These are phyloP conservation scores for Rhingia rostrata DNA, from an alignment of 2,888 invertebrate species.

Conservation along the genomic window DNA sequence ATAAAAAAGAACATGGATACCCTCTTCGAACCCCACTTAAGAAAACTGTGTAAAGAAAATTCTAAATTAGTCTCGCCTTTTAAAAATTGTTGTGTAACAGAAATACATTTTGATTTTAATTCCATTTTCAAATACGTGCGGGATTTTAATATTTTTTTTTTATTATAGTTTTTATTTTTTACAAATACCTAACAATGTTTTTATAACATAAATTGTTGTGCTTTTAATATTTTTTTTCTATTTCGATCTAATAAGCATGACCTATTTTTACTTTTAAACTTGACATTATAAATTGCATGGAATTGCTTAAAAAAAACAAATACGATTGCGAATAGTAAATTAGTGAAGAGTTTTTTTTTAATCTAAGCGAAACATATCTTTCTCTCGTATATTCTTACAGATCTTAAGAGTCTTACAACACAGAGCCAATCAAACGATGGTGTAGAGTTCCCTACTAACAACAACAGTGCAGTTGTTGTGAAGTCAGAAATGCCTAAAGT, in stretches of 20 bases:
- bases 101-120: too few species aligned
- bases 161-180: neutral
- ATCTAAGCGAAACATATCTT: slow-evolving; percentile 46
- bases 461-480: slow-evolving; percentile 73
- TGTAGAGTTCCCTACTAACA: slow-evolving; percentile 78
- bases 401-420: slow-evolving; percentile 82
- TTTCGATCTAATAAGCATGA: slow-evolving; percentile 36
- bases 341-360: slow-evolving; percentile 9
- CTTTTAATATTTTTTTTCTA: neutral
- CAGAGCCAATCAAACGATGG: slow-evolving; percentile 80
- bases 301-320: slow-evolving; percentile 30
- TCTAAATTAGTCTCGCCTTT: too few species aligned
- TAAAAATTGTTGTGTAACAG: too few species aligned
- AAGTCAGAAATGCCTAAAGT: slow-evolving; percentile 77
- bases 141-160: too few species aligned
- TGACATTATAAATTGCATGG: slow-evolving; percentile 45
- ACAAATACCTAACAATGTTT: neutral
- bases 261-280: neutral
- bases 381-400: slow-evolving; percentile 76
- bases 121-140: too few species aligned
- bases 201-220: neutral
- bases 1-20: too few species aligned
- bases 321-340: slow-evolving; percentile 25
- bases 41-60: too few species aligned
- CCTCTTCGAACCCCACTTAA: too few species aligned